Evolutionary conservation across 2,113 vertebrate species (phyloP), one percentile per base, ranked within the genome.

Genomic region (Orcinus orca): DNA sequence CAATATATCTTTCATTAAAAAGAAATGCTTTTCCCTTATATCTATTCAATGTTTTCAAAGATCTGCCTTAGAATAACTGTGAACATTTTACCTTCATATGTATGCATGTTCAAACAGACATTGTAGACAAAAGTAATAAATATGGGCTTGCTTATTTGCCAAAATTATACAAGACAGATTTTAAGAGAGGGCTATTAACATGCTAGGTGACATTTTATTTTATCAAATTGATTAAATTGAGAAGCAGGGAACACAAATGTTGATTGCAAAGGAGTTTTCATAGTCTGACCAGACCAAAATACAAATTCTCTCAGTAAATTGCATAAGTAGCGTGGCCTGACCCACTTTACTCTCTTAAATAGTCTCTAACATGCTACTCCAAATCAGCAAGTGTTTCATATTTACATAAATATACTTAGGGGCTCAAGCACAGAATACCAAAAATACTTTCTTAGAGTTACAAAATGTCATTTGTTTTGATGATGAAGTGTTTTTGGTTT

Each of bases 151-250:
- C 44, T 62, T 65, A 41, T 73, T 82, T 88, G 33, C 38, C 93
- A 33, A 83, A 92, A 94, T 96, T 90, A 36, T 53, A 23, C 14
- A 89, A 83, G 83, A 65, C 2, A 50, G 31, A 94, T 93, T 88
- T 92, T 83, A 60, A 85, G 31, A 91, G n/a, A 50, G 10, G 21
- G 15, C 8, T 3, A n/a, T 76, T 83, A 83, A 41, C 60, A 87
- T 33, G 14, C 4, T 55, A 58, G 58, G 8, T 71, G 11, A 82
- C 20, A 85, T 81, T 93, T 87, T 83, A 58, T 79, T 92, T 71
- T 44, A 25, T 63, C 55, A 62, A 77, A 65, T 17, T 77, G 53
- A 80, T n/a, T 67, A 88, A 81, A 55, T 5, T 89, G 55, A 67
- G 41, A 79, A 80, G 80, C 63, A 92, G 8, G 10, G 65, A 92